Evolutionary conservation across 2,888 invertebrate genomes (phyloP), one percentile per base, ranked within the genome.

Genomic region (Cantharis nigra): DNA sequence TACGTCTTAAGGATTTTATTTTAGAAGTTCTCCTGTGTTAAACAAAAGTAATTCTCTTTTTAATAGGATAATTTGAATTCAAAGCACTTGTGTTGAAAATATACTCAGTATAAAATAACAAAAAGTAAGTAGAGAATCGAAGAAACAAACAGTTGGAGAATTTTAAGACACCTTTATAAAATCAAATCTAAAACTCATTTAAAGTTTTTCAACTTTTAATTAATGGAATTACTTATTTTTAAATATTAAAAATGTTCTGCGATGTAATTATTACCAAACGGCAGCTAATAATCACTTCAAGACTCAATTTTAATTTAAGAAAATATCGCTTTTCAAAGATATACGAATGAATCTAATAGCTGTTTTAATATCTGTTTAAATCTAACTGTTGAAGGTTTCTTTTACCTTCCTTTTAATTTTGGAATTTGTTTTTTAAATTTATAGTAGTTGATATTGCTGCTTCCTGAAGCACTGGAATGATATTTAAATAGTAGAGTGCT

Each of bases 21-120:
- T 72, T 78, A 74, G 75, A 71, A 78, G 72, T 67, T 70, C 30
- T 63, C 65, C 70, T 26, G 72, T 78, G 75, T 72, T 72, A 63
- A 71, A 70, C 70, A 67, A 71, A 73, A 67, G 71, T 74, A 76
- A 33, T 70, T 74, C 70, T 7, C 49, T 9, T 71, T 26, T 69
- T 78, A 78, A 79, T 67, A 71, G 76, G 78, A 76, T 74, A 76
- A 69, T 79, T 79, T 79, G 78, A 79, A 78, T 78, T 79, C 79
- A 69, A 65, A 63, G 67, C 76, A 74, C 65, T 76, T 76, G 67
- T 65, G 20, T 69, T 62, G 63, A 33, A 69, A 70, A 80, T 69
- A 76, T 76, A 76, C 74, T 30, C 70, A 77, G 67, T 70, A 75
- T 77, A 77, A 72, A 77, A 77, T 79, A 78, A 71, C 73, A 71